Base-by-base conservation (phyloP, 2,797 vertebrate species). In the Thalassophryne amazonica region DNA sequence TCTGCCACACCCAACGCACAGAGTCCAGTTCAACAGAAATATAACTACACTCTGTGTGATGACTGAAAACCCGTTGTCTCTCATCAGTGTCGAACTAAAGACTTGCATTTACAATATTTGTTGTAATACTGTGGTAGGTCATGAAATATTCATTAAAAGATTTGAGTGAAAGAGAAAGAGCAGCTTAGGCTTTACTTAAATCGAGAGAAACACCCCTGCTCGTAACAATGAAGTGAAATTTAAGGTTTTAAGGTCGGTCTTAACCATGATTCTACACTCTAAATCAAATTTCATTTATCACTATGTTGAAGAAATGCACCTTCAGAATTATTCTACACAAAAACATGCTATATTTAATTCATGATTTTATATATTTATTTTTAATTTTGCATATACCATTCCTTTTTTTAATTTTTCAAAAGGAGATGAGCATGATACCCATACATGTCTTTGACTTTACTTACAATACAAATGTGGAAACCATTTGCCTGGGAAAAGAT, bases 41-140 rank as follows among this genome's bases (percentile, higher is more conserved):
- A 60, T 53, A 64, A 71, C 27, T 57, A 69, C 10, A 25, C 81
- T 42, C 61, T 13, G 62, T 62, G 61, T 69, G 76, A 80, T 63
- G 69, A 69, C 74, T 69, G 71, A 81, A 78, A 81, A 66, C 47
- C 72, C 72, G 86, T 88, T 88, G 81, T 88, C 80, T 83, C 72
- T 62, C 69, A 73, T 69, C 39, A 54, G 56, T 8, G 34, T 42
- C 48, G 69, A 68, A 76, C 79, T n/a, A 81, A 80, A 80, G 73
- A 35, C 49, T n/a, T 38, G 60, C 56, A 39, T 36, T 69, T 36
- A 53, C 29, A 40, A 48, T 45, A 41, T 60, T 53, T 36, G 34
- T 50, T 43, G 38, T 2, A 4, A 45, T 14, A 33, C 53, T 30
- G 7, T 27, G 67, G 42, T n/a, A 74, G 69, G 85, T 64, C 78